These are phyloP conservation scores for Procavia capensis DNA, from an alignment of 2,113 vertebrate species.

Conservation along the genomic window DNA sequence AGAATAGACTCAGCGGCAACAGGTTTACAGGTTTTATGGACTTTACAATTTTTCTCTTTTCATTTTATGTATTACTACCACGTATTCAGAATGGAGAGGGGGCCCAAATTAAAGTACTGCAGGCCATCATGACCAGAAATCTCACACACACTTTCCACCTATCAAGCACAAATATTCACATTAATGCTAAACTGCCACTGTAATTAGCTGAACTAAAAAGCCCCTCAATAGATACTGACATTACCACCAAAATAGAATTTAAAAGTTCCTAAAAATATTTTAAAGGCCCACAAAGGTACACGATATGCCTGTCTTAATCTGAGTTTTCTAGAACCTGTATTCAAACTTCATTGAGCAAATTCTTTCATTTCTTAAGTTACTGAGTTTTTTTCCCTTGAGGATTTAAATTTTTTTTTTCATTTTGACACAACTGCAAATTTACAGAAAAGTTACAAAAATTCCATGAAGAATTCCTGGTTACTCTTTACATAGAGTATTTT, in stretches of 20 bases:
- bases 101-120: background rate
- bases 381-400: background rate
- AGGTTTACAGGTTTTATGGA: background rate
- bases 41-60: background rate
- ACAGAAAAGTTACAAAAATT: background rate
- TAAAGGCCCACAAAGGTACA: background rate
- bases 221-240: background rate
- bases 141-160: background rate
- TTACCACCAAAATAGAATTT: background rate
- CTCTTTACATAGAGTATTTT: background rate
- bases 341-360: constrained; percentile 8
- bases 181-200: constrained; percentile 9
- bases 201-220: constrained; percentile 32
- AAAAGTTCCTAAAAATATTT: constrained; percentile 29
- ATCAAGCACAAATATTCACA: background rate
- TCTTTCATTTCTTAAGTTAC: constrained; percentile 14
- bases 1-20: too few relatives aligned
- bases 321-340: background rate
- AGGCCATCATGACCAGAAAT: constrained; percentile 9
- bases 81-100: background rate
- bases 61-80: background rate
- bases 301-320: background rate
- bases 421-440: background rate
- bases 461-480: background rate
- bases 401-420: background rate